A percentile compares a stretch with the other conserved stretches of the same genome.
Evolutionary conservation across 2,888 invertebrate species (phyloP).

Genomic region (Globia sparganii): DNA sequence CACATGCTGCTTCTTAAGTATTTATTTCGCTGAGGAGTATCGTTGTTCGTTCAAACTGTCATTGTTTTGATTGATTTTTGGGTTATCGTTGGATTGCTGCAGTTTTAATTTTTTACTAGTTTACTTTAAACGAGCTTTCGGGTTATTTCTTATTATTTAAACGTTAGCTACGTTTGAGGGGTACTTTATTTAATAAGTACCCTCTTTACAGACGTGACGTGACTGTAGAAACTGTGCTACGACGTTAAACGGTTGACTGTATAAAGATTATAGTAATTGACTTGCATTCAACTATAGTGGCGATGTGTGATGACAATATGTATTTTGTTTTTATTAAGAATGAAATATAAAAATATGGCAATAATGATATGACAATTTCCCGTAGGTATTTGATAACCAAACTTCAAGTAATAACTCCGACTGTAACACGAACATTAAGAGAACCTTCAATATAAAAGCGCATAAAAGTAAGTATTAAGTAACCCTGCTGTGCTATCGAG

Average conservation of each 20-base stretch:
- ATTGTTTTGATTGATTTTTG: constrained; percentile 46
- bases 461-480: constrained; percentile 29
- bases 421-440: neutral
- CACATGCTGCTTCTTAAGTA: constrained; percentile 45
- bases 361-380: neutral
- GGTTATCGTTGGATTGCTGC: constrained; percentile 37
- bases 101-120: constrained; percentile 1
- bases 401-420: neutral
- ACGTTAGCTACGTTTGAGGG: neutral
- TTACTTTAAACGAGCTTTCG: constrained; percentile 65
- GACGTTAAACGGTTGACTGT: neutral
- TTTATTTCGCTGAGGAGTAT: constrained; percentile 48
- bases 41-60: constrained; percentile 58
- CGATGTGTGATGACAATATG: no score
- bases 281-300: neutral
- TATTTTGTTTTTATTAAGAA: neutral
- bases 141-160: constrained; percentile 60
- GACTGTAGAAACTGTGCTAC: constrained; percentile 14
- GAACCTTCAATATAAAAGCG: constrained; percentile 4
- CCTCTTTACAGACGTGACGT: constrained; percentile 23
- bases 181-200: neutral
- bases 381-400: neutral
- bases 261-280: neutral
- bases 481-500: constrained; percentile 25
- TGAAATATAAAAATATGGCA: neutral